Conservation (phyloP, 2,888 invertebrate species). For the Ormyrus rosae region DNA sequence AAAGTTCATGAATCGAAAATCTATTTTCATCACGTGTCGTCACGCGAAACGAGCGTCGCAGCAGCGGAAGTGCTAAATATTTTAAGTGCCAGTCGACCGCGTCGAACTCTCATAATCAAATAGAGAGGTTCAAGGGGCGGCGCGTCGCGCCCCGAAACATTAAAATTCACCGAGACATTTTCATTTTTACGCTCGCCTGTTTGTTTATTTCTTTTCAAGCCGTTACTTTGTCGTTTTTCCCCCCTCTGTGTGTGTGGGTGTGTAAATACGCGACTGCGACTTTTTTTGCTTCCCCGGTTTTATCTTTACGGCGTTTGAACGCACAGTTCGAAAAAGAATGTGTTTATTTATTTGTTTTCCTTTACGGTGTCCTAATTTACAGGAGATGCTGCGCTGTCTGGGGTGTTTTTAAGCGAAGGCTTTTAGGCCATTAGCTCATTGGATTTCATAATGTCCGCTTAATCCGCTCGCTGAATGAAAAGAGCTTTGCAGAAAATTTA, state of each 20-base stretch:
- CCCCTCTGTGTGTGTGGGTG: neutral
- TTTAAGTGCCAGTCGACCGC: no score
- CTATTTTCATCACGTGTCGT: no score
- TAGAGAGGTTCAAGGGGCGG: conserved; percentile 7
- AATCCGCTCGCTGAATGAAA: no score
- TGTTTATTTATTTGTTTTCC: conserved; percentile 30
- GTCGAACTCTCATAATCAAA: conserved; percentile 29
- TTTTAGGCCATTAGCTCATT: no score
- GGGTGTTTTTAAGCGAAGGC: no score
- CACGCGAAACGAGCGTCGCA: no score
- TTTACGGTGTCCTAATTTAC: neutral
- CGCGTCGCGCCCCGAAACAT: conserved; percentile 3
- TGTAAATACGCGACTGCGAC: neutral
- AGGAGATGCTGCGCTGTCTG: no score
- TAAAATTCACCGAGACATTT: conserved; percentile 37
- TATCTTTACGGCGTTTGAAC: conserved; percentile 14
- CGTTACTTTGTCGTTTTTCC: conserved; percentile 20
- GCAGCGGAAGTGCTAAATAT: no score
- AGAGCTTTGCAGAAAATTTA: no score
- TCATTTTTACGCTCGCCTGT: conserved; percentile 23
- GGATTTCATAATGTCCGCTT: no score
- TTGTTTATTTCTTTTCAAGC: conserved; percentile 37
- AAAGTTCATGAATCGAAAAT: no score
- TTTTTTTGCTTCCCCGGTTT: neutral
- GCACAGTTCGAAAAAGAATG: conserved; percentile 16